Percentiles rank a stretch among this genome's conserved stretches.
Evolutionary conservation across 2,888 invertebrate species (phyloP).

Genomic region (Lasioglossum leucozonium): DNA sequence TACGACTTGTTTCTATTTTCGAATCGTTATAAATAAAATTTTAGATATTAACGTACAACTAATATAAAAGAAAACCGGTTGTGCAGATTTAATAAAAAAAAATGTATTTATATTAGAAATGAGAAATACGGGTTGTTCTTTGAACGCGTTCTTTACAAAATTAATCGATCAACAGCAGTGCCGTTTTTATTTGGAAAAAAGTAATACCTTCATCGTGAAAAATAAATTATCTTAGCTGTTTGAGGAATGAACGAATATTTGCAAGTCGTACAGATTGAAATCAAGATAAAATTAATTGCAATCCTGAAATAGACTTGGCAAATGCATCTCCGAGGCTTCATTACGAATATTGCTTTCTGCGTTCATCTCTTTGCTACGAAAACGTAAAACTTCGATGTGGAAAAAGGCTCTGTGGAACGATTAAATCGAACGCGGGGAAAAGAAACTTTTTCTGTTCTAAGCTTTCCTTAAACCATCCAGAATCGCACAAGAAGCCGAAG

Average conservation of each 20-base stretch:
- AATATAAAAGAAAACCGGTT: not conserved
- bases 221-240: not conserved
- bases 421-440: conserved; percentile 22
- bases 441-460: not conserved
- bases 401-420: conserved; percentile 18
- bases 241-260: not conserved
- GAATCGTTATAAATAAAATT: too few species aligned
- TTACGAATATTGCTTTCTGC: conserved; percentile 37
- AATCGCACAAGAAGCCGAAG: conserved; percentile 9
- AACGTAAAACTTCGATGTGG: conserved; percentile 5
- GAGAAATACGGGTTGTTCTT: not conserved
- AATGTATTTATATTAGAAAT: not conserved
- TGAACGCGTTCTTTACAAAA: not conserved
- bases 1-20: too few species aligned
- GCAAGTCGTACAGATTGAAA: not conserved
- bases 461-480: conserved; percentile 17
- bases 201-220: not conserved
- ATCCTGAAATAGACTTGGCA: not conserved
- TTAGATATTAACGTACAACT: too few species aligned
- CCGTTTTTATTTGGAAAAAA: not conserved
- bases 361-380: conserved; percentile 5
- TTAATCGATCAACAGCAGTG: not conserved
- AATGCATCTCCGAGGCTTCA: conserved; percentile 26
- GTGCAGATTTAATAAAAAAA: not conserved
- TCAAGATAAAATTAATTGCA: conserved; percentile 18